Conservation (phyloP, 2,888 invertebrate species). For the Folsomia candida region DNA sequence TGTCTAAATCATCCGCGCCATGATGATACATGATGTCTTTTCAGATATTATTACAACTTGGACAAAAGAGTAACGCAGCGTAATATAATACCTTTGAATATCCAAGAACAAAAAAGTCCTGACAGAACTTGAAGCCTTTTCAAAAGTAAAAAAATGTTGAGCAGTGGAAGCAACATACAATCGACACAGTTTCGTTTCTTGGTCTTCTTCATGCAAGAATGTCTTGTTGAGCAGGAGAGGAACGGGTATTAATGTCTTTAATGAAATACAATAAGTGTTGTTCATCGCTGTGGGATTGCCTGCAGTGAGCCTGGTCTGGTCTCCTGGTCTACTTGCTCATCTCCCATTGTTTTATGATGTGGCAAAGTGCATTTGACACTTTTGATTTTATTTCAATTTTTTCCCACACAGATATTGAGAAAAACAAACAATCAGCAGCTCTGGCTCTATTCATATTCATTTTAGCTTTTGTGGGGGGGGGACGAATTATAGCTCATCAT, state of each 20-base stretch:
- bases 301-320: too few species aligned
- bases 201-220: neutral
- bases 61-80: neutral
- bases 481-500: too few species aligned
- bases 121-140: too few species aligned
- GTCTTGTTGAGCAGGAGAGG: too few species aligned
- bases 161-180: neutral
- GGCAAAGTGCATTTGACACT: conserved; percentile 37
- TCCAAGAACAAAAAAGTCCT: neutral
- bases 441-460: too few species aligned
- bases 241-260: neutral
- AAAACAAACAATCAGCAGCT: neutral
- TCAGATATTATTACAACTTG: neutral
- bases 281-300: too few species aligned
- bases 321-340: conserved; percentile 1
- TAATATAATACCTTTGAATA: neutral
- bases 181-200: neutral
- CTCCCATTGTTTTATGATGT: conserved; percentile 39
- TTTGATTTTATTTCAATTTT: neutral
- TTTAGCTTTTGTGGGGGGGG: too few species aligned
- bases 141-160: neutral
- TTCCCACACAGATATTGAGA: neutral
- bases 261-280: neutral
- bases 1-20: neutral
- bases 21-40: too few species aligned